phyloP scores from a whole-genome alignment of 2,888 invertebrate genomes.

The Dinocampus coccinellae region DNA sequence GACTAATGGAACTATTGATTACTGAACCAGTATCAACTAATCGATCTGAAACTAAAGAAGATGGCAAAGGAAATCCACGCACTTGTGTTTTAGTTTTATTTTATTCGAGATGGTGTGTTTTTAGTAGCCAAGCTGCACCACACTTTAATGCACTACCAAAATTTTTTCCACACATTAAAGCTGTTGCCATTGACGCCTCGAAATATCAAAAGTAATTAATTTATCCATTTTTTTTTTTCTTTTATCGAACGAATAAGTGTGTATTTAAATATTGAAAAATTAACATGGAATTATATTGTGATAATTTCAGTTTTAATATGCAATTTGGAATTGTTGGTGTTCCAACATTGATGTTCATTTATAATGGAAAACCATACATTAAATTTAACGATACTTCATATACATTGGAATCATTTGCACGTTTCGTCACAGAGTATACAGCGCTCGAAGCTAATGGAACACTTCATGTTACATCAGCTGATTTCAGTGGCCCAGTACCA shows the following conservation, averaged over 20 bases:
- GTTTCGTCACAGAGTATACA: slow-evolving; percentile 83
- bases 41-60: slow-evolving; percentile 67
- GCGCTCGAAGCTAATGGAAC: slow-evolving; percentile 76
- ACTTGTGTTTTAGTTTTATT: slow-evolving; percentile 87
- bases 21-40: slow-evolving; percentile 77
- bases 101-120: slow-evolving; percentile 90
- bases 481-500: slow-evolving; percentile 85
- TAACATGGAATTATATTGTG: neutral
- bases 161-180: slow-evolving; percentile 87
- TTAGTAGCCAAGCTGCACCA: slow-evolving; percentile 90
- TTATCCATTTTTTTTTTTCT: slow-evolving; percentile 5
- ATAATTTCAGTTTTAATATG: slow-evolving; percentile 79
- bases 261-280: neutral
- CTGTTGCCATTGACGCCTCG: slow-evolving; percentile 91
- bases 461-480: slow-evolving; percentile 80
- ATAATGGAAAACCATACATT: slow-evolving; percentile 87
- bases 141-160: slow-evolving; percentile 91
- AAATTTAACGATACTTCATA: slow-evolving; percentile 88
- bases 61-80: slow-evolving; percentile 73
- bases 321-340: slow-evolving; percentile 93
- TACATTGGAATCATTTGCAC: slow-evolving; percentile 82
- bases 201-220: slow-evolving; percentile 76
- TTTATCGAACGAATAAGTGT: neutral
- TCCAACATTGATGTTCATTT: slow-evolving; percentile 89
- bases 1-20: slow-evolving; percentile 77